phyloP scores from a whole-genome alignment of 2,888 invertebrate genomes.

The Nomada hirtipes region DNA sequence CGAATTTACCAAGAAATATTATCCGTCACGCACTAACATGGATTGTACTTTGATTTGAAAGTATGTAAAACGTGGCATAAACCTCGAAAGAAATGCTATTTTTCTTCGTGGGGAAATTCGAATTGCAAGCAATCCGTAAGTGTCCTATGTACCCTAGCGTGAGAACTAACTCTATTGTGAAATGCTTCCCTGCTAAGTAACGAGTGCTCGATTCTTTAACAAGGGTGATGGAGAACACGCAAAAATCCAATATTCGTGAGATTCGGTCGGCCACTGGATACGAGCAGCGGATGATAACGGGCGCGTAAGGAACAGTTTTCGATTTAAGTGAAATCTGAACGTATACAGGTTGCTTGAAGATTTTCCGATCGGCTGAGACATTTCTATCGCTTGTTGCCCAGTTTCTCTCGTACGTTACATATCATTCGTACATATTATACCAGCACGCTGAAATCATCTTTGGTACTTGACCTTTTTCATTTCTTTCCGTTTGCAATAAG shows the following conservation, averaged over 20 bases:
- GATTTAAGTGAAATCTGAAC: conserved; percentile 39
- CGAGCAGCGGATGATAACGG: conserved; percentile 44
- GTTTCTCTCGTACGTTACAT: neutral
- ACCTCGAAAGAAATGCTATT: conserved; percentile 39
- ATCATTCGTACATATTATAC: conserved; percentile 30
- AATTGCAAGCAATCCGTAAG: conserved; percentile 58
- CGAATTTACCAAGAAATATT: conserved; percentile 21
- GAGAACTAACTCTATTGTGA: conserved; percentile 45
- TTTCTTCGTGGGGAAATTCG: conserved; percentile 24
- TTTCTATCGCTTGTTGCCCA: conserved; percentile 37
- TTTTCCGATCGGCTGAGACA: conserved; percentile 45
- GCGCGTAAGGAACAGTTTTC: conserved; percentile 46
- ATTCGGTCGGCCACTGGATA: conserved; percentile 40
- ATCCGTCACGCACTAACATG: conserved; percentile 4
- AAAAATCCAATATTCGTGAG: conserved; percentile 52
- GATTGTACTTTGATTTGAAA: conserved; percentile 52
- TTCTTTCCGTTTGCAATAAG: conserved; percentile 22
- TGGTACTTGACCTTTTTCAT: conserved; percentile 4
- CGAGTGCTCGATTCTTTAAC: conserved; percentile 42
- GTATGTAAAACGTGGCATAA: conserved; percentile 35
- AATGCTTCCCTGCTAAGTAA: conserved; percentile 50
- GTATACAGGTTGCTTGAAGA: conserved; percentile 34
- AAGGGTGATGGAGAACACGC: conserved; percentile 41
- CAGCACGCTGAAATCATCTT: conserved; percentile 24
- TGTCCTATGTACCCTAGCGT: conserved; percentile 27